These are phyloP conservation scores for Hydrolagus affinis DNA, from an alignment of 2,113 vertebrate genomes.

Conservation along the genomic window DNA sequence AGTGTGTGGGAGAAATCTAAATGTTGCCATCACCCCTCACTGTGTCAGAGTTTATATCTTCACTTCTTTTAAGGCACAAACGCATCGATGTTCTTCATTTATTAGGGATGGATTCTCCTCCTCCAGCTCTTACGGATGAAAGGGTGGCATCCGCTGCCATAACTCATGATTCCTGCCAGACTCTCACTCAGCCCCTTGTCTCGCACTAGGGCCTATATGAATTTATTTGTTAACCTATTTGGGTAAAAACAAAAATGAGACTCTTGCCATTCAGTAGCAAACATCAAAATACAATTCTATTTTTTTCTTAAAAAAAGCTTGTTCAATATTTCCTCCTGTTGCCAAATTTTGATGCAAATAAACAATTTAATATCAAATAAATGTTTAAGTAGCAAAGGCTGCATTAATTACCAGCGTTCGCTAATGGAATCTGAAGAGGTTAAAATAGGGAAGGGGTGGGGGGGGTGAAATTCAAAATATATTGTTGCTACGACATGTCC, in stretches of 20 bases:
- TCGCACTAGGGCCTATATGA: not conserved
- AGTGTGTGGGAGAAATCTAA: too few relatives aligned
- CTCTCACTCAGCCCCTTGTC: not conserved
- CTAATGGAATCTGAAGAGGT: constrained; percentile 52
- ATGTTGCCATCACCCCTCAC: too few relatives aligned
- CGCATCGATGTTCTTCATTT: not conserved
- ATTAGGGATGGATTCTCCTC: not conserved
- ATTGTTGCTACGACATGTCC: constrained; percentile 47
- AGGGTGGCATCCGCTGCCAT: not conserved
- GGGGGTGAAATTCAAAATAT: constrained; percentile 39
- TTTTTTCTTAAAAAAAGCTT: constrained; percentile 5
- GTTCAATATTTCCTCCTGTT: constrained; percentile 33
- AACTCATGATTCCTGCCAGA: not conserved
- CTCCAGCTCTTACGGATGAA: not conserved
- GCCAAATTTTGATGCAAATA: constrained; percentile 33
- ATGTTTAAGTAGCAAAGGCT: constrained; percentile 18
- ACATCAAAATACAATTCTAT: constrained; percentile 19
- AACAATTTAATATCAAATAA: constrained; percentile 30
- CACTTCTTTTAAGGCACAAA: not conserved
- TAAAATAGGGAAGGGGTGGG: constrained; percentile 45
- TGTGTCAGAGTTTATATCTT: too few relatives aligned
- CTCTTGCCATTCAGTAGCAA: constrained; percentile 10
- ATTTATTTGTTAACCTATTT: not conserved
- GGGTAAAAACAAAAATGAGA: constrained; percentile 7
- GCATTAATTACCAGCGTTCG: constrained; percentile 46